Evolutionary conservation across 2,888 invertebrate species (phyloP).

Genomic region (Lithosia quadra): DNA sequence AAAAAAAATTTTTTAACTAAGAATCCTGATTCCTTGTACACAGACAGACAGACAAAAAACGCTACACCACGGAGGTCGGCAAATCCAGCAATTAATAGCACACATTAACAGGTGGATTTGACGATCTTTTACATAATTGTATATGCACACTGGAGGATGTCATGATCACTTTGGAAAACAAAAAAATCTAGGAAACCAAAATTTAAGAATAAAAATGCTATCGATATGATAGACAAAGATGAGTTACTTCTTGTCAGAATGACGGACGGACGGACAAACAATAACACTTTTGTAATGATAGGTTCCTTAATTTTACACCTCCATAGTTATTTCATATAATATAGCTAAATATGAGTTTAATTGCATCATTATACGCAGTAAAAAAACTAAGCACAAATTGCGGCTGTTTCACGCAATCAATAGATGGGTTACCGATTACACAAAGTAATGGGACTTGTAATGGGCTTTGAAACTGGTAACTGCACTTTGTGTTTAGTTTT

Average conservation of each 20-base stretch:
- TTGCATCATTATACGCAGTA: background rate
- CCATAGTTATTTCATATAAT: background rate
- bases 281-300: background rate
- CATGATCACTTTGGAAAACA: too few relatives aligned
- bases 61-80: too few relatives aligned
- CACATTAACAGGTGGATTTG: too few relatives aligned
- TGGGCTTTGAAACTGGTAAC: background rate
- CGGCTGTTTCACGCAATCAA: background rate
- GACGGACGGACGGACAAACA: background rate
- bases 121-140: too few relatives aligned
- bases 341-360: background rate
- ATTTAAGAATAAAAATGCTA: too few relatives aligned
- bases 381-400: background rate
- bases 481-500: background rate
- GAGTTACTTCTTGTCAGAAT: background rate
- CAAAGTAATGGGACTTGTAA: background rate
- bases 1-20: too few relatives aligned
- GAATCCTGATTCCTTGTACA: too few relatives aligned
- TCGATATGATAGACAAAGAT: too few relatives aligned
- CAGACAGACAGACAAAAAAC: too few relatives aligned
- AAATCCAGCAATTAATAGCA: too few relatives aligned
- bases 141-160: too few relatives aligned
- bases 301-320: background rate
- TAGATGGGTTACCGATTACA: conserved; percentile 1
- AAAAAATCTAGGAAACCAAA: too few relatives aligned